Base-by-base conservation (phyloP, 2,888 invertebrate genomes). In the Mongoloraphidia duomilia region DNA sequence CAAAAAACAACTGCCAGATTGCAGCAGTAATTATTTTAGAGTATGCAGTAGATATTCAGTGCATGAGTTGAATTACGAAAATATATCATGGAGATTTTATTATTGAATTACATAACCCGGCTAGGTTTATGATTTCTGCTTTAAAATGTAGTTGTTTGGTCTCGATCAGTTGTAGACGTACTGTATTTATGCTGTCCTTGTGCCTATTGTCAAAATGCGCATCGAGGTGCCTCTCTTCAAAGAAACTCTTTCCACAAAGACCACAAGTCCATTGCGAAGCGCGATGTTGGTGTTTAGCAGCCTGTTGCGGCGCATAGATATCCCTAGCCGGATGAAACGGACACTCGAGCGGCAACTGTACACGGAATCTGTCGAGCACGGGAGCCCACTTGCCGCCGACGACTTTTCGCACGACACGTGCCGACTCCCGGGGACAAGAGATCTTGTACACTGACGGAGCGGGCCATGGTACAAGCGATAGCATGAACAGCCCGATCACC, bases 321-420 rank as follows among this genome's bases (percentile, higher is more conserved):
- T 92, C 92, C 58, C 91, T 77, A 57, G 80, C 76, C 38, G 87
- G 86, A 71, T 92, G 90, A 66, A 92, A 84, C 41, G 92, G 92
- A 65, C 92, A 92, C 68, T 91, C 90, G 60, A 90, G 66, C 12
- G 91, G 91, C 57, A 92, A 69, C 62, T 81, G 82, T 51, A 89
- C 86, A 69, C 88, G 85, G 73, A 88, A 89, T 67, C 88, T 84
- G 63, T 88, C 88, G 69, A 92, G 72, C 53, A 91, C 83, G 49
- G 92, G 91, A 56, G 84, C 77, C 89, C 91, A 90, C 80, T 90
- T 89, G 77, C 82, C 87, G 69, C 88, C 84, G 61, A 91, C 82
- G 55, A 90, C 82, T 70, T 86, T 87, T 62, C 88, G 77, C 55
- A 91, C 90, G 59, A 90, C 80, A 63, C 88, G 80, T 57, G 90